Evolutionary conservation across 1,140 invertebrate genomes (phyloP).

Genomic region (Drosophila varians): DNA sequence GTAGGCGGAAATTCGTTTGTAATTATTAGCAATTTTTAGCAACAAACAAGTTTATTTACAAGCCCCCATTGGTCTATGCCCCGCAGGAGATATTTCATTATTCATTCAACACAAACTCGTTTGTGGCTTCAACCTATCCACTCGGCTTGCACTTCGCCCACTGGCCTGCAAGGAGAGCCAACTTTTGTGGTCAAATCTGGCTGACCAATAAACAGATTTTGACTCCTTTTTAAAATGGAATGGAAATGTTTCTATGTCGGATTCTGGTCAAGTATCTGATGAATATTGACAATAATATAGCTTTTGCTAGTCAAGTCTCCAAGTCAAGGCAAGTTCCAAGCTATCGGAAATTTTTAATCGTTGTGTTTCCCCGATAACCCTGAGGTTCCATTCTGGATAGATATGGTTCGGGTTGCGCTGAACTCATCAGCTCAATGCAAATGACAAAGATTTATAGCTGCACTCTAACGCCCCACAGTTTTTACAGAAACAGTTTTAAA

Average conservation of each 20-base stretch:
- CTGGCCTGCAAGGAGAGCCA: slow-evolving; percentile 19
- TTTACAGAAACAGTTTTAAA: slow-evolving; percentile 10
- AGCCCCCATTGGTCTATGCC: slow-evolving; percentile 15
- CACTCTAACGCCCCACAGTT: slow-evolving; percentile 6
- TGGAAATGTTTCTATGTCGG: no score
- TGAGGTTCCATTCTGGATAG: slow-evolving; percentile 11
- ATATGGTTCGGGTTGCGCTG: slow-evolving; percentile 34
- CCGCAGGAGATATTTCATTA: slow-evolving; percentile 19
- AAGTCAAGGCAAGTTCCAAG: no score
- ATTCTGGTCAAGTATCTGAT: no score
- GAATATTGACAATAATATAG: no score
- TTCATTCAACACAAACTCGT: slow-evolving; percentile 37
- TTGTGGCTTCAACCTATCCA: slow-evolving; percentile 32
- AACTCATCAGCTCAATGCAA: slow-evolving; percentile 18
- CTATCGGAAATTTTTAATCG: slow-evolving; percentile 5
- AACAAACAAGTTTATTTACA: slow-evolving; percentile 61
- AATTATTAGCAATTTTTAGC: slow-evolving; percentile 61
- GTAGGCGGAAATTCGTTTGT: slow-evolving; percentile 70
- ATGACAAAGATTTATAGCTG: slow-evolving; percentile 10
- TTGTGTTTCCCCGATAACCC: slow-evolving; percentile 20
- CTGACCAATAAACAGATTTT: slow-evolving; percentile 24
- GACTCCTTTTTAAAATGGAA: background rate
- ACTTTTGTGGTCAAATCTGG: slow-evolving; percentile 33
- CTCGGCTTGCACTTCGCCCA: slow-evolving; percentile 50
- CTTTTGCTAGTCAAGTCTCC: no score